phyloP scores from a whole-genome alignment of 1,140 invertebrate genomes.

The Pantala flavescens region DNA sequence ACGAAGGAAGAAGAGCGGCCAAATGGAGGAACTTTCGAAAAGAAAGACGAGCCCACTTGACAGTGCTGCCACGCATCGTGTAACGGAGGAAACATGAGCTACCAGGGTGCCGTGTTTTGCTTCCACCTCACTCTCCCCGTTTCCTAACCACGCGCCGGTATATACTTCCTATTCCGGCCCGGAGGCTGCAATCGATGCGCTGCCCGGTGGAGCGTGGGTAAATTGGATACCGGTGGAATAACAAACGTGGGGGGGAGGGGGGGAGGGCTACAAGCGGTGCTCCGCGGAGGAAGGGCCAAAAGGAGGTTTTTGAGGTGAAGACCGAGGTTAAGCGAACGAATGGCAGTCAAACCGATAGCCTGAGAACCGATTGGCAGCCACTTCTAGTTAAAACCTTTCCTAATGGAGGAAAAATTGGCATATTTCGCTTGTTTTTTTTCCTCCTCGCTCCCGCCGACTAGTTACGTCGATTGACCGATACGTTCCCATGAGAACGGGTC shows the following conservation, averaged over 20 bases:
- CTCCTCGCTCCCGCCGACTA: too few species aligned
- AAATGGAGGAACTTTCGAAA: background rate
- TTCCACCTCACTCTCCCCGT: background rate
- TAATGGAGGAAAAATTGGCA: too few species aligned
- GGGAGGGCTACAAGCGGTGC: background rate
- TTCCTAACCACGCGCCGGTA: background rate
- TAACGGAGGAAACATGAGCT: background rate
- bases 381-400: too few species aligned
- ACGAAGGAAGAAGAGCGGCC: background rate
- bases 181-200: background rate
- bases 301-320: background rate
- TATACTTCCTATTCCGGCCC: background rate
- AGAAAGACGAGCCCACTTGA: background rate
- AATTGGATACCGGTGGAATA: conserved; percentile 1
- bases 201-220: background rate
- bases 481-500: too few species aligned
- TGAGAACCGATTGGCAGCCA: too few species aligned
- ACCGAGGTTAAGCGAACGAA: background rate
- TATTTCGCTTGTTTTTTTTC: too few species aligned
- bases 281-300: background rate
- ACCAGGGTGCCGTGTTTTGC: too few species aligned
- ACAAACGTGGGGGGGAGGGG: background rate
- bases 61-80: background rate
- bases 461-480: too few species aligned
- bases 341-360: background rate